A percentile compares a stretch with the other conserved stretches of the same genome.
phyloP scores from a whole-genome alignment of 2,888 invertebrate genomes.

The Hirtodrosophila trivittata region DNA sequence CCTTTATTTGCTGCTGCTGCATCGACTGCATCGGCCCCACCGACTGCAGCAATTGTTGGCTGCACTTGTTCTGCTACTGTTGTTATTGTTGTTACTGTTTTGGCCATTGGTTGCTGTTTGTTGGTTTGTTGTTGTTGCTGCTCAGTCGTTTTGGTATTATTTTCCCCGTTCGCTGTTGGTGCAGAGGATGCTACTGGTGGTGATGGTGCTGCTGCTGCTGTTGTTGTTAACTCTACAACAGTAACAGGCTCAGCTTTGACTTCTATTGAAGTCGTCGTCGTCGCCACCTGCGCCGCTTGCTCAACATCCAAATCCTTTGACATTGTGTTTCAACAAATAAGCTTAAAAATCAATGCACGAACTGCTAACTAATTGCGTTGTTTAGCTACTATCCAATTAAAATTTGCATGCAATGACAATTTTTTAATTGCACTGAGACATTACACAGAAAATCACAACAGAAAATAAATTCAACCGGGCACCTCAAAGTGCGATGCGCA shows the following conservation, averaged over 20 bases:
- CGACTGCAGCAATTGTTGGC: conserved; percentile 40
- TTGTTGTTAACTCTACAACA: conserved; percentile 30
- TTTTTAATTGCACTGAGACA: not conserved
- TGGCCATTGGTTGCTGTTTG: conserved; percentile 24
- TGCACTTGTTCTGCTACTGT: conserved; percentile 57
- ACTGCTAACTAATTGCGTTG: conserved; percentile 19
- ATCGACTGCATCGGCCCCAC: too few species aligned
- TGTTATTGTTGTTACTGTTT: conserved; percentile 3
- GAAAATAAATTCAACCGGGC: conserved; percentile 48
- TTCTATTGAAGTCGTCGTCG: conserved; percentile 48
- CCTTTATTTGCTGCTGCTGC: conserved; percentile 55
- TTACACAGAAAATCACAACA: conserved; percentile 10
- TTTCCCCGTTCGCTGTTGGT: conserved; percentile 56
- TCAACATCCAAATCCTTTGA: conserved; percentile 67
- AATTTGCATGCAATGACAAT: conserved; percentile 35
- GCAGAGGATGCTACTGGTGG: conserved; percentile 27
- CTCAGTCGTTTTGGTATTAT: conserved; percentile 40
- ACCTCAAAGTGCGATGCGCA: conserved; percentile 75
- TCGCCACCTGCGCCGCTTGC: conserved; percentile 51
- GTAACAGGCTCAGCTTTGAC: conserved; percentile 51
- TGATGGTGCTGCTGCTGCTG: conserved; percentile 27
- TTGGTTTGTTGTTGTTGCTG: conserved; percentile 44
- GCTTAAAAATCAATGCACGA: conserved; percentile 48
- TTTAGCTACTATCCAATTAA: conserved; percentile 8
- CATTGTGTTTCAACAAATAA: conserved; percentile 40